phyloP scores from a whole-genome alignment of 1,140 invertebrate species.

The Papilio helenus region DNA sequence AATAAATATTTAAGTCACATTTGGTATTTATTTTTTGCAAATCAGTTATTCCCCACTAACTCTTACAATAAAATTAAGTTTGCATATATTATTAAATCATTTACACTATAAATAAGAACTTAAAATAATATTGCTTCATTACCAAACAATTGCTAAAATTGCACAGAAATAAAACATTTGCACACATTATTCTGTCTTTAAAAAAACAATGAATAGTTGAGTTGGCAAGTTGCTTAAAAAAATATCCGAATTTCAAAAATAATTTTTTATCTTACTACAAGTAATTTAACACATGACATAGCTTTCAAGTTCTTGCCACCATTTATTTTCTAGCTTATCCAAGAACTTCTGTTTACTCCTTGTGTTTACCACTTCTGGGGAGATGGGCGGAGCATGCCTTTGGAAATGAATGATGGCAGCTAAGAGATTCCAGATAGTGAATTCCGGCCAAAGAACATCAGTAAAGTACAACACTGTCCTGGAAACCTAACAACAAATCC shows the following conservation, averaged over 20 bases:
- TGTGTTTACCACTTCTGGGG: constrained; percentile 46
- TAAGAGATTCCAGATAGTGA: constrained; percentile 95
- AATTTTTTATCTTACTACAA: no score
- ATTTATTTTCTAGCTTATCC: constrained; percentile 56
- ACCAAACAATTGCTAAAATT: no score
- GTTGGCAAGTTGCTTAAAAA: no score
- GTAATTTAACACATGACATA: constrained; percentile 51
- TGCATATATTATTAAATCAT: not conserved
- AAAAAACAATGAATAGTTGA: no score
- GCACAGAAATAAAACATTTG: no score
- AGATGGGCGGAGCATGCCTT: constrained; percentile 67
- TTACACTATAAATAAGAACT: no score
- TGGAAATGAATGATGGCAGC: constrained; percentile 94
- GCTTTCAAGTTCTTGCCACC: constrained; percentile 60
- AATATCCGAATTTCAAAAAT: no score
- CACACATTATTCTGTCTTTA: no score
- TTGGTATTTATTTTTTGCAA: not conserved
- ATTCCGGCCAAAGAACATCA: constrained; percentile 96
- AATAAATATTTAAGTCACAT: constrained; percentile 43
- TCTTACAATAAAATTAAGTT: no score
- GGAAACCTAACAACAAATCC: constrained; percentile 84
- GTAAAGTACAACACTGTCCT: constrained; percentile 90
- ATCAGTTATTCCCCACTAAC: no score
- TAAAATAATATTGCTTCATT: no score
- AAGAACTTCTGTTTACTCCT: constrained; percentile 56